Evolutionary conservation across 2,113 vertebrate species (phyloP).

Genomic region (Xiphias gladius): DNA sequence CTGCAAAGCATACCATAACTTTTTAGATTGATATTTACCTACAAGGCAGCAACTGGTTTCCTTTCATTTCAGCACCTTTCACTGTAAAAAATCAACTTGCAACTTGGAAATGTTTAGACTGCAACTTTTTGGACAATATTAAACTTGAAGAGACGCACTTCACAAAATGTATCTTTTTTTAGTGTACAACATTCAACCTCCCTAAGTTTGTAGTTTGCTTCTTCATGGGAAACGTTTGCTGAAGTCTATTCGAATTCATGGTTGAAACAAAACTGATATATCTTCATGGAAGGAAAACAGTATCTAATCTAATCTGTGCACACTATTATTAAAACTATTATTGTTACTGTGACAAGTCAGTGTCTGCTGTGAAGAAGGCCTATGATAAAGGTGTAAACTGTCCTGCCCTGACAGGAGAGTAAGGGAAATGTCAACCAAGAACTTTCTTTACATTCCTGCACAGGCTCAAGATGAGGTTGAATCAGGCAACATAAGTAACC

Average conservation of each 20-base stretch:
- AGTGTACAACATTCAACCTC: background rate
- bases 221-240: background rate
- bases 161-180: background rate
- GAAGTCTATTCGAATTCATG: background rate
- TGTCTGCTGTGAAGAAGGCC: background rate
- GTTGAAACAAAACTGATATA: background rate
- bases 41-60: slow-evolving; percentile 11
- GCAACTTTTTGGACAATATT: background rate
- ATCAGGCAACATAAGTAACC: too few relatives aligned
- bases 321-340: background rate
- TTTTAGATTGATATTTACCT: slow-evolving; percentile 8
- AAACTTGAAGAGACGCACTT: too few relatives aligned
- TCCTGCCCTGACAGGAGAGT: too few relatives aligned
- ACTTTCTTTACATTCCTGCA: too few relatives aligned
- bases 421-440: too few relatives aligned
- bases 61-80: slow-evolving; percentile 17
- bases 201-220: background rate
- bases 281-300: background rate
- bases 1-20: background rate
- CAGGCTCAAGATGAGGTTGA: too few relatives aligned
- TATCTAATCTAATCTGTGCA: background rate
- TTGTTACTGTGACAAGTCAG: background rate
- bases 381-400: too few relatives aligned
- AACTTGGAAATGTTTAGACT: slow-evolving; percentile 18
- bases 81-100: slow-evolving; percentile 20